Conservation (phyloP, 2,113 vertebrate species). For the Xenopus borealis region DNA sequence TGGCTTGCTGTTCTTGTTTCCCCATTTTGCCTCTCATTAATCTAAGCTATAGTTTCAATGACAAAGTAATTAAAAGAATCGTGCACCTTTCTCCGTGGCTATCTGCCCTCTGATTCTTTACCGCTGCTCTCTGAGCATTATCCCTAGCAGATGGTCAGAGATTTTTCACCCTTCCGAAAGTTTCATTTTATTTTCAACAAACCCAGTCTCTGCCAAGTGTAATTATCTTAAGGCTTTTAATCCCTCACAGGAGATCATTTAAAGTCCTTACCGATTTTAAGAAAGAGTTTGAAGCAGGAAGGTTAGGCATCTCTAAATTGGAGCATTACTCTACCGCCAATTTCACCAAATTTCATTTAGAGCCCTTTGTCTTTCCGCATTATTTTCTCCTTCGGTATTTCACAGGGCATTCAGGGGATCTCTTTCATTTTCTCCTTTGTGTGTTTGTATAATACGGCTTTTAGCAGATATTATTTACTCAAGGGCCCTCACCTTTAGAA, state of each 20-base stretch:
- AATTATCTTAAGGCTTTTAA: slow-evolving; percentile 79
- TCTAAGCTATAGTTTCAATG: slow-evolving; percentile 54
- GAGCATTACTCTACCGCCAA: slow-evolving; percentile 57
- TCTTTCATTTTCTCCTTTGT: slow-evolving; percentile 51
- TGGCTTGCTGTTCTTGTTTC: slow-evolving; percentile 30
- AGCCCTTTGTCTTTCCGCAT: slow-evolving; percentile 37
- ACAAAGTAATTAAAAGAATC: slow-evolving; percentile 60
- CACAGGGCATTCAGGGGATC: slow-evolving; percentile 61
- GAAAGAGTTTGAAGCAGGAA: slow-evolving; percentile 67
- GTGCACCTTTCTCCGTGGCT: slow-evolving; percentile 52
- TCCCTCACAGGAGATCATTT: slow-evolving; percentile 62
- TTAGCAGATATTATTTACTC: slow-evolving; percentile 60
- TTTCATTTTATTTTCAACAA: slow-evolving; percentile 73
- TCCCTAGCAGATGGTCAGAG: slow-evolving; percentile 73
- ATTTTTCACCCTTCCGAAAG: slow-evolving; percentile 72
- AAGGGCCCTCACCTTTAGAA: slow-evolving; percentile 50
- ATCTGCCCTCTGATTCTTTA: slow-evolving; percentile 46
- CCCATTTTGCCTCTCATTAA: slow-evolving; percentile 46
- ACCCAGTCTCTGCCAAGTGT: slow-evolving; percentile 71
- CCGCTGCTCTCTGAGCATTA: slow-evolving; percentile 59
- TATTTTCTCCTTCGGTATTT: slow-evolving; percentile 51
- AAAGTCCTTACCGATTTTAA: slow-evolving; percentile 71
- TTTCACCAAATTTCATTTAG: slow-evolving; percentile 24
- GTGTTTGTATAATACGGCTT: slow-evolving; percentile 44
- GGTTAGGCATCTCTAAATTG: slow-evolving; percentile 62